phyloP scores from a whole-genome alignment of 2,888 invertebrate species.

The Neoscelio sp. region DNA sequence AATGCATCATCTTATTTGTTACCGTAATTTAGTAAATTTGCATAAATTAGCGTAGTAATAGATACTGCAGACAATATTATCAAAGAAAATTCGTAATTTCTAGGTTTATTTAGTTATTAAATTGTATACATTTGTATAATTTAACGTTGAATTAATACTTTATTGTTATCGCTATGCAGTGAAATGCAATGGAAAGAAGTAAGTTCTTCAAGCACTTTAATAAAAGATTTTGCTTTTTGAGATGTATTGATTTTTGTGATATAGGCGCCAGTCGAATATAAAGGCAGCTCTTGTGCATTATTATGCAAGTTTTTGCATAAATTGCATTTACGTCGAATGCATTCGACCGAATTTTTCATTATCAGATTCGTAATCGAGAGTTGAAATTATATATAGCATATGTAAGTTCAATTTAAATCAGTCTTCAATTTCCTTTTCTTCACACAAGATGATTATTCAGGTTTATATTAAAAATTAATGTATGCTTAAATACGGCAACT shows the following conservation, averaged over 20 bases:
- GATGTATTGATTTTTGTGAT: slow-evolving; percentile 28
- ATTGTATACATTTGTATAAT: background rate
- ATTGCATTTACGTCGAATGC: slow-evolving; percentile 22
- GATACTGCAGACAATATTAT: background rate
- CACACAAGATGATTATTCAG: slow-evolving; percentile 18
- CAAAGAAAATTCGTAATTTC: slow-evolving; percentile 10
- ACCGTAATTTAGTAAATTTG: slow-evolving; percentile 37
- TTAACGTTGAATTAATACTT: too few species aligned
- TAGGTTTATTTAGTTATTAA: background rate
- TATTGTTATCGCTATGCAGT: too few species aligned
- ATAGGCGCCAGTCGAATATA: slow-evolving; percentile 13
- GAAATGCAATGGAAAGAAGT: too few species aligned
- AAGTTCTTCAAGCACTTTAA: slow-evolving; percentile 1
- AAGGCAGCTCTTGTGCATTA: slow-evolving; percentile 5
- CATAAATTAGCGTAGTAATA: slow-evolving; percentile 26
- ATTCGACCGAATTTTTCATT: slow-evolving; percentile 15
- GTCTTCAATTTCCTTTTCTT: slow-evolving; percentile 21
- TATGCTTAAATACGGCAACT: slow-evolving; percentile 23
- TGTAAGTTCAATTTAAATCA: slow-evolving; percentile 12
- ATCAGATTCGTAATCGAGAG: slow-evolving; percentile 26
- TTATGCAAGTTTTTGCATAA: slow-evolving; percentile 33
- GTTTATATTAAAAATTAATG: slow-evolving; percentile 31
- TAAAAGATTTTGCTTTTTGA: slow-evolving; percentile 34
- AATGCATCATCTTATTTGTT: slow-evolving; percentile 50
- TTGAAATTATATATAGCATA: slow-evolving; percentile 6